Percentiles rank a stretch among this genome's conserved stretches.
phyloP scores from a whole-genome alignment of 2,797 vertebrate genomes.

The Enteromius radiatus region DNA sequence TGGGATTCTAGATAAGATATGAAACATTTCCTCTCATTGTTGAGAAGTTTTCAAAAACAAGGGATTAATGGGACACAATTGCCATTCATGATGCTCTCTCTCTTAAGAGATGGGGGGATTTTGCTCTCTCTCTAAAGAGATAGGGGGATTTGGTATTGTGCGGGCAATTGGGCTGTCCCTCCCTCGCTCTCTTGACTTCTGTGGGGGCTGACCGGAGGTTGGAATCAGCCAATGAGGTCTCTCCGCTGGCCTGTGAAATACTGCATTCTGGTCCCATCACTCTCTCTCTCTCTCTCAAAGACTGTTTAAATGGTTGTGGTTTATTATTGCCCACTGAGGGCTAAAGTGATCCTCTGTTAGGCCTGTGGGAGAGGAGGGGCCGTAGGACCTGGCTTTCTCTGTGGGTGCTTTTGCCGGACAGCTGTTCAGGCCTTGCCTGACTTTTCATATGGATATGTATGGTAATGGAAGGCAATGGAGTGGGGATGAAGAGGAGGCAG shows the following conservation, averaged over 20 bases:
- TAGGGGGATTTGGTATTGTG: conserved; percentile 64
- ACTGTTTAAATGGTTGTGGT: conserved; percentile 99
- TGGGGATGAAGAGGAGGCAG: conserved; percentile 99
- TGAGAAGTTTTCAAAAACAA: conserved; percentile 56
- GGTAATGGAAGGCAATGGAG: conserved; percentile 99
- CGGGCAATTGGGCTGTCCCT: conserved; percentile 62
- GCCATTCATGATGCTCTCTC: conserved; percentile 74
- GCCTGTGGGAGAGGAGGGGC: conserved; percentile 69
- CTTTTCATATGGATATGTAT: conserved; percentile 99
- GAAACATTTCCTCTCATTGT: conserved; percentile 59
- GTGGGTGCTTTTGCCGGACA: conserved; percentile 94
- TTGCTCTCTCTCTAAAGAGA: conserved; percentile 48
- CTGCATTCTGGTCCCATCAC: conserved; percentile 88
- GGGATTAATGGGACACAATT: conserved; percentile 66
- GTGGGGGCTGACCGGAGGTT: conserved; percentile 83
- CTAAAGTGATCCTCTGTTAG: conserved; percentile 97
- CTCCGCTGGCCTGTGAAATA: conserved; percentile 84
- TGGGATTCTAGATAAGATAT: conserved; percentile 50
- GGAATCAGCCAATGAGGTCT: conserved; percentile 84
- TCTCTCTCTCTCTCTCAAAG: conserved; percentile 86
- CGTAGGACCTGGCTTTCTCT: conserved; percentile 71
- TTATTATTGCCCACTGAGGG: conserved; percentile 97
- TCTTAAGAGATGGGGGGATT: conserved; percentile 57
- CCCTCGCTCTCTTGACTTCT: conserved; percentile 73
- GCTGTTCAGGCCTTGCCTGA: conserved; percentile 99